phyloP scores from a whole-genome alignment of 2,113 vertebrate species.

The Coptodon bakossiorum region DNA sequence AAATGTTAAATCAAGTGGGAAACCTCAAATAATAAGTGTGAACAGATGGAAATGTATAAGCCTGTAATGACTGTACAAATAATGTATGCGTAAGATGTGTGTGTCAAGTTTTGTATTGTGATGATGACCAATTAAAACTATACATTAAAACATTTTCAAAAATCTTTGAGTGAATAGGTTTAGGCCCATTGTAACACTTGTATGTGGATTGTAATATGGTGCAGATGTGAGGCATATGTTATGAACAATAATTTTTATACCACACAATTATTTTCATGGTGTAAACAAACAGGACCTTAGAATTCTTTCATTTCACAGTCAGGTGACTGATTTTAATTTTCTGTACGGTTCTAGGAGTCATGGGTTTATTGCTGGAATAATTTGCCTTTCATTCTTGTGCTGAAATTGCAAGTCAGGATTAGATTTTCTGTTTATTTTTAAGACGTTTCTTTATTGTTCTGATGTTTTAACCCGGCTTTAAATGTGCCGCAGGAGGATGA shows the following conservation, averaged over 20 bases:
- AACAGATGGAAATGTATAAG: neutral
- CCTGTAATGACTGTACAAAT: neutral
- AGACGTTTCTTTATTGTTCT: neutral
- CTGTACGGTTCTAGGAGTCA: neutral
- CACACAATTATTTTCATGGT: neutral
- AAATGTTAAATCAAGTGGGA: neutral
- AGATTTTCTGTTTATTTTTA: neutral
- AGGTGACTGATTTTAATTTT: neutral
- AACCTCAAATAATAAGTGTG: neutral
- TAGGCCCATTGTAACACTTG: neutral
- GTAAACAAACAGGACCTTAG: neutral
- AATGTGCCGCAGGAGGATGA: slow-evolving; percentile 85
- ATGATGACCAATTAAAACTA: neutral
- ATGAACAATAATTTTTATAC: neutral
- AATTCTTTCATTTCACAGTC: neutral
- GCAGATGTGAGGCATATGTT: neutral
- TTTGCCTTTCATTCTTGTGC: neutral
- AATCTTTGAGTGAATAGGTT: neutral
- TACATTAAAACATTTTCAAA: neutral
- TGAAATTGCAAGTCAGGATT: neutral
- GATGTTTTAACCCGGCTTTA: neutral
- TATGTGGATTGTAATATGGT: neutral
- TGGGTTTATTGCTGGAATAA: neutral
- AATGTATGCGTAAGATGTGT: neutral
- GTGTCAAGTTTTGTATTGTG: neutral